Base-by-base conservation (phyloP, 2,113 vertebrate genomes). In the Rhinoderma darwinii region DNA sequence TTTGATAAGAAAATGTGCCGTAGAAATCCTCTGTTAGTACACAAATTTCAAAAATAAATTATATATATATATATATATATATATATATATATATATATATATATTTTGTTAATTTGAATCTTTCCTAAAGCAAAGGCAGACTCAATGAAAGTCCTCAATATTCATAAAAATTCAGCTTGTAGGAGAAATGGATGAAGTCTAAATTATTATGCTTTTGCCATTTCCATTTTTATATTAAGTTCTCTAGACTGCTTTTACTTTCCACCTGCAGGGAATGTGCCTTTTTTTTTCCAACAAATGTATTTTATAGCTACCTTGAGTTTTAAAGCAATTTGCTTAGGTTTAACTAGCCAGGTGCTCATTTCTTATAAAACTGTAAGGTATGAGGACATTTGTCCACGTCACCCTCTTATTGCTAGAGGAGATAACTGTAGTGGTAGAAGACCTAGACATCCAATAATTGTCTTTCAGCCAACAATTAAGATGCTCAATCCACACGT, bases 271-370 rank as follows among this genome's bases (percentile, higher is more conserved):
- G 15, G 20, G 74, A 32, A 32, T 51, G 27, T 18, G 22, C 7
- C 9, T 30, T 30, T n/a, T 75, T 15, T 59, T 59, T 43, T 30
- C 25, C 25, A 7, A 6, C 41, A 47, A 75, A 43, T 43, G 39
- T 6, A 7, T 47, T 82, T 66, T 66, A 82, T 25, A 17, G 59
- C 56, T 27, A 59, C 27, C 27, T 41, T 39, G 39, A 82, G 79
- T 70, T 82, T 68, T 30, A 47, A 68, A 70, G 17, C 81, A 83
- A 22, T 32, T 70, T 70, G 41, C 63, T 44, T 47, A 47, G 30
- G 7, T 41, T 32, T 83, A 70, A 83, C 18, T 15, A 83, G 61
- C 81, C 63, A 50, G 79, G 81, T 70, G 43, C 30, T 70, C 8
- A 22, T 70, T 47, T 12, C 25, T 32, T 77, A 50, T 51, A 51